These are phyloP conservation scores for Brachionus rubens DNA, from an alignment of 1,140 invertebrate species.

Conservation along the genomic window DNA sequence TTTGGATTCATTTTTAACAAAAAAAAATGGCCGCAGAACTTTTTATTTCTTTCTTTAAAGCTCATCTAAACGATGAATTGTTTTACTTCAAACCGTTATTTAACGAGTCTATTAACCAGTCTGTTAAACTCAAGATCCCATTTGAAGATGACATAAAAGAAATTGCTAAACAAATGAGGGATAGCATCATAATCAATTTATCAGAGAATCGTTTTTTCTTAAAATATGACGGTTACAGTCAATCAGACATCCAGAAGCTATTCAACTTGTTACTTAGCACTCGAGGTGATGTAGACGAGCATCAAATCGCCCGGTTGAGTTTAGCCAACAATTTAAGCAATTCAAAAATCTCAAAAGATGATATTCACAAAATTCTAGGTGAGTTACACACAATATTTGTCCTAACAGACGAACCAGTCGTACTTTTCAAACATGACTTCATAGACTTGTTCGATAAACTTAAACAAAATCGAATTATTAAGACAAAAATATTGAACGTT, in stretches of 20 bases:
- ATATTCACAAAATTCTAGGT: neutral
- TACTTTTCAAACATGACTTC: neutral
- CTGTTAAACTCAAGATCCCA: neutral
- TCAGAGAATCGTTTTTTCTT: neutral
- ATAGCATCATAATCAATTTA: neutral
- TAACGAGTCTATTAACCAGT: neutral
- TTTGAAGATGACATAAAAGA: neutral
- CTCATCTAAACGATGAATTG: neutral
- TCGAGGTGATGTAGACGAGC: neutral
- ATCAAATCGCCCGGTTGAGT: neutral
- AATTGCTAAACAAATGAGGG: neutral
- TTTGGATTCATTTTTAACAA: neutral
- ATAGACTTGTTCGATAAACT: neutral
- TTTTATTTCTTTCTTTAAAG: neutral
- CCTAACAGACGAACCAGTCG: neutral
- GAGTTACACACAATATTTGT: neutral
- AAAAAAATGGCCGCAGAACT: slow-evolving; percentile 6
- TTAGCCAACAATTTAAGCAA: neutral
- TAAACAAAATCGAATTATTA: neutral
- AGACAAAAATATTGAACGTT: neutral
- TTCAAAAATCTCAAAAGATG: slow-evolving; percentile 6
- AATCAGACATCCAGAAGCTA: neutral
- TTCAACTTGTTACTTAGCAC: neutral
- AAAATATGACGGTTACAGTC: neutral
- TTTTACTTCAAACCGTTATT: slow-evolving; percentile 13